Conservation (phyloP, 1,140 invertebrate genomes). For the Drosophila albomicans region DNA sequence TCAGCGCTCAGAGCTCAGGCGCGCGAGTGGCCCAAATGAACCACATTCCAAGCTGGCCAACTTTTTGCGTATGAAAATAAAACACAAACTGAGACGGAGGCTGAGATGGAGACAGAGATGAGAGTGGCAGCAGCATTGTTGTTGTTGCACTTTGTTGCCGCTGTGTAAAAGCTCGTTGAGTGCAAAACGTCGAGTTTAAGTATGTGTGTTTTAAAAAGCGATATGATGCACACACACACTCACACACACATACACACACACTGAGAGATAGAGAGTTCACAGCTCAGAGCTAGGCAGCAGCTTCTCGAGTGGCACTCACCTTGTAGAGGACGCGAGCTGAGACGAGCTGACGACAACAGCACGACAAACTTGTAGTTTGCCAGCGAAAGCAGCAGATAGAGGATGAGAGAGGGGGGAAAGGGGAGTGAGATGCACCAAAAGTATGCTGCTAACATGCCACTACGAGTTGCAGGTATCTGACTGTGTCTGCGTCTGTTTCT, state of each 20-base stretch:
- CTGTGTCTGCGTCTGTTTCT: slow-evolving; percentile 17
- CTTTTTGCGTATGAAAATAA: slow-evolving; percentile 76
- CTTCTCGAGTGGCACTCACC: slow-evolving; percentile 77
- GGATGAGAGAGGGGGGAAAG: slow-evolving; percentile 21
- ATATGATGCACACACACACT: slow-evolving; percentile 56
- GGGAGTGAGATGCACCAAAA: slow-evolving; percentile 49
- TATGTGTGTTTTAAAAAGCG: slow-evolving; percentile 70
- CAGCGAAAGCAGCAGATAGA: not conserved
- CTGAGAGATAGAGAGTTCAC: slow-evolving; percentile 27
- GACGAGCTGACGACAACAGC: slow-evolving; percentile 25
- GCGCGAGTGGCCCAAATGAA: slow-evolving; percentile 70
- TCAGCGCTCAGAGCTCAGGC: slow-evolving; percentile 5
- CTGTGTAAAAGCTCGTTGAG: slow-evolving; percentile 80
- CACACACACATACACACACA: slow-evolving; percentile 13
- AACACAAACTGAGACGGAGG: slow-evolving; percentile 14
- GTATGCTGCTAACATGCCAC: slow-evolving; percentile 66
- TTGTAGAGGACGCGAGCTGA: slow-evolving; percentile 52
- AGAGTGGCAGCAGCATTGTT: slow-evolving; percentile 53
- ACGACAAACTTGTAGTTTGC: slow-evolving; percentile 36
- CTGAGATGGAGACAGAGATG: slow-evolving; percentile 51
- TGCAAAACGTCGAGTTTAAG: slow-evolving; percentile 81
- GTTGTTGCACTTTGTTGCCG: slow-evolving; percentile 77
- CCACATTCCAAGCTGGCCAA: slow-evolving; percentile 73
- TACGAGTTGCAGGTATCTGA: slow-evolving; percentile 11
- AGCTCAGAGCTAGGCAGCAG: slow-evolving; percentile 41